Base-by-base conservation (phyloP, 1,140 invertebrate genomes). In the Grapholita molesta region DNA sequence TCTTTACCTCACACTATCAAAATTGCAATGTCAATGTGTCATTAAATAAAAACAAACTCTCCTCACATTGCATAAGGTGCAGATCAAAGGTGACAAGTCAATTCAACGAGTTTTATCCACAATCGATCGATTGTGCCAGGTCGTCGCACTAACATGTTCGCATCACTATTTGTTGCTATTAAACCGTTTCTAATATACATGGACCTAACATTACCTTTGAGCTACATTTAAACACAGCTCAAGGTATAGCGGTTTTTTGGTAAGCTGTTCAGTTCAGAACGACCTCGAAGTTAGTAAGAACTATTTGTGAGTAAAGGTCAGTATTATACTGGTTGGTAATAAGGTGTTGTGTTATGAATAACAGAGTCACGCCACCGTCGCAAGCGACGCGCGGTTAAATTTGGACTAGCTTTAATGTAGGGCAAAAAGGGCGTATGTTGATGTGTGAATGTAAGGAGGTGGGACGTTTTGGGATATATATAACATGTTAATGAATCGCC, bases 361-460 rank as follows among this genome's bases (percentile, higher is more conserved):
- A 9, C 35, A 18, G 55, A 61, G 55, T 61, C 55, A 61, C 55
- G 55, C 55, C 55, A 61, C 55, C 55, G 24, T 48, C 55, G 53
- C 53, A 18, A 25, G 23, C 24, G 42, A 21, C 15, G 53, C 53
- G 21, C 24, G 55, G 24, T 61, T 61, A 61, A 61, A 61, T 61
- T 61, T 61, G 55, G 55, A 61, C 23, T 30, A 28, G 25, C 24
- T 12, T 6, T 15, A n/a, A 28, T 21, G 5, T 21, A n/a, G 8
- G 8, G 7, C 8, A 9, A 21, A 21, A 48, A 48, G 6, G 42
- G 18, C 2, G 18, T 38, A 38, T 38, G n/a, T 38, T 30, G 12
- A n/a, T 15, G n/a, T 1, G n/a, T 0, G 15, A 38, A 38, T 38
- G 35, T 21, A 21, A 4, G 18, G 42, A 48, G 6, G 7, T 21